Percentiles rank a stretch among this genome's conserved stretches.
phyloP scores from a whole-genome alignment of 2,113 vertebrate genomes.

The Callopanchax toddi region DNA sequence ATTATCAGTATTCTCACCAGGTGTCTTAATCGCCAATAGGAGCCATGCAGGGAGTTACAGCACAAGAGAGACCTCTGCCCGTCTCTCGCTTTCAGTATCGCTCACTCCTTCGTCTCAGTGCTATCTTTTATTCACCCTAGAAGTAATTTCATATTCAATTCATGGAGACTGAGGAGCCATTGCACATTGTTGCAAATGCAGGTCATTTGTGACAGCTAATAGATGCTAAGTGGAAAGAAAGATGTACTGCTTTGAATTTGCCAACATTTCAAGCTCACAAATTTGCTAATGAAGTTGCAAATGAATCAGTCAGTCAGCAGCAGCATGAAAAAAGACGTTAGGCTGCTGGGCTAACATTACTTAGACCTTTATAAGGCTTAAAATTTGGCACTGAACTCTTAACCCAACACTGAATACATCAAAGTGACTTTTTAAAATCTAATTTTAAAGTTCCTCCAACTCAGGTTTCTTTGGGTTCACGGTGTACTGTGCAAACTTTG shows the following conservation, averaged over 20 bases:
- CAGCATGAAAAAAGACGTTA: constrained; percentile 25
- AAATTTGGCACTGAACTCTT: constrained; percentile 18
- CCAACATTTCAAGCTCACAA: constrained; percentile 28
- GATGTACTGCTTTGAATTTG: constrained; percentile 23
- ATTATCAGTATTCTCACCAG: constrained; percentile 60
- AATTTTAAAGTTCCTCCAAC: constrained; percentile 12
- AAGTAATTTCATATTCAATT: constrained; percentile 66
- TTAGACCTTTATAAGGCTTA: constrained; percentile 35
- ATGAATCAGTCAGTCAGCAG: constrained; percentile 41
- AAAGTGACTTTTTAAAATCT: constrained; percentile 11
- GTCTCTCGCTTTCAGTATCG: constrained; percentile 26
- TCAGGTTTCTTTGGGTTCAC: constrained; percentile 17
- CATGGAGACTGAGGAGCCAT: constrained; percentile 40
- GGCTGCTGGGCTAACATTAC: constrained; percentile 19
- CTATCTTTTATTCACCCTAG: constrained; percentile 60
- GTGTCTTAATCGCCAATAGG: constrained; percentile 55
- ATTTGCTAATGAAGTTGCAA: constrained; percentile 33
- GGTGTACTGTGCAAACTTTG: background rate
- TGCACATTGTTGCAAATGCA: constrained; percentile 32
- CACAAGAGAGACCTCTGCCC: constrained; percentile 39
- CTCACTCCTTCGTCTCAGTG: constrained; percentile 7
- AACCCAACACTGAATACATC: constrained; percentile 31
- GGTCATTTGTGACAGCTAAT: constrained; percentile 56
- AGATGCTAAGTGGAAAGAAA: constrained; percentile 49
- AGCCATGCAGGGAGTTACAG: constrained; percentile 39